A percentile compares a stretch with the other conserved stretches of the same genome.
Conservation (phyloP, 2,797 vertebrate genomes). For the Rhabdomys pumilio region DNA sequence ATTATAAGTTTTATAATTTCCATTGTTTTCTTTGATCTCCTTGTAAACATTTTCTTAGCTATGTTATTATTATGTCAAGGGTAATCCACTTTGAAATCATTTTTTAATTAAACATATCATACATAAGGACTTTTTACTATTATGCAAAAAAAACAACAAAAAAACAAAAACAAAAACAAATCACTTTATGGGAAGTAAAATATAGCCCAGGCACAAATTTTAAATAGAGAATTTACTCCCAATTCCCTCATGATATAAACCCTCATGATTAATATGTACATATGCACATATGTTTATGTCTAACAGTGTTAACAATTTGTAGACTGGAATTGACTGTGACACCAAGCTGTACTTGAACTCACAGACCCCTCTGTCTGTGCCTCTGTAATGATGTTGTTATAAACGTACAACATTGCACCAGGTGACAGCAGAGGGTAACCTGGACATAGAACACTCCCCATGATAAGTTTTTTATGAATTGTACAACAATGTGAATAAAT, state of each 20-base stretch:
- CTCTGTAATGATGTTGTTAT: neutral
- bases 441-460: neutral
- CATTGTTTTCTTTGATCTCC: neutral
- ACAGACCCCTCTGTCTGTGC: neutral
- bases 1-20: constrained; percentile 28
- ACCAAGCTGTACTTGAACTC: neutral
- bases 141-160: neutral
- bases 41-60: neutral
- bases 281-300: neutral
- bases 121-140: neutral
- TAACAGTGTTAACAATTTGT: neutral
- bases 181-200: constrained; percentile 15
- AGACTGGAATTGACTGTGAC: neutral
- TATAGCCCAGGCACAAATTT: neutral
- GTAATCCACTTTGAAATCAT: neutral
- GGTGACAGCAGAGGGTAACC: neutral
- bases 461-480: neutral
- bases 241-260: neutral
- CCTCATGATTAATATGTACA: neutral
- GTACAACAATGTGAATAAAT: neutral
- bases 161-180: neutral
- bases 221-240: neutral
- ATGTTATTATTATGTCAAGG: constrained; percentile 4
- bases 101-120: neutral
- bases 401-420: neutral